Base-by-base conservation (phyloP, 2,113 vertebrate genomes). In the Osmerus eperlanus region DNA sequence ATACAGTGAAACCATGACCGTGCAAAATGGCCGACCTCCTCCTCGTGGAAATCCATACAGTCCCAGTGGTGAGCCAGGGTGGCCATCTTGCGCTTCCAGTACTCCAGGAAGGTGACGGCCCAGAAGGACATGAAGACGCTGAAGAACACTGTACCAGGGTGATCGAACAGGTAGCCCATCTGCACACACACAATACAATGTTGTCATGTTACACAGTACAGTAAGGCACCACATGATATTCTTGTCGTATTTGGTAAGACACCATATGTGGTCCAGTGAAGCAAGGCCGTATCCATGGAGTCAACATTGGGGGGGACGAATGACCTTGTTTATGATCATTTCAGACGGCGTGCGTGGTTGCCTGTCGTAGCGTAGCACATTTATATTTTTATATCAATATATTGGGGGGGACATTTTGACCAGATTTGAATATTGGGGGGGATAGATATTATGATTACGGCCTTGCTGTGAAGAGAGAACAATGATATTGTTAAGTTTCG, bases 71-170 rank as follows among this genome's bases (percentile, higher is more conserved):
- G 92, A 19, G 92, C 91, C 78, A 94, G 71, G 0, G 90, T 93
- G 68, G 90, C 90, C 64, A 92, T 93, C 78, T 93, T 94, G 68
- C 87, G 65, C 70, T 93, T 94, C 93, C 92, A 92, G 85, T 90
- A 93, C 79, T 94, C 92, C 78, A 94, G 77, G 80, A 94, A 95
- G 53, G 90, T 89, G 19, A 91, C 86, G 0, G 93, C 90, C 94
- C 93, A 92, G 79, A 94, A 93, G 56, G 93, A 94, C 92, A 93
- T 91, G 86, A 94, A 94, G 29, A 94, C 87, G 67, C 93, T 93
- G 86, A 94, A 93, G 89, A 94, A 88, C 21, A 93, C 91, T 0
- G 92, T 93, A 3, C 92, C 92, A 0, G 90, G 91, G 70, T 93
- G 92, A 78, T 94, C 93, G 68, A 92, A 94, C 28, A 94, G 85